Base-by-base conservation (phyloP, 2,113 vertebrate species). In the Scalopus aquaticus region DNA sequence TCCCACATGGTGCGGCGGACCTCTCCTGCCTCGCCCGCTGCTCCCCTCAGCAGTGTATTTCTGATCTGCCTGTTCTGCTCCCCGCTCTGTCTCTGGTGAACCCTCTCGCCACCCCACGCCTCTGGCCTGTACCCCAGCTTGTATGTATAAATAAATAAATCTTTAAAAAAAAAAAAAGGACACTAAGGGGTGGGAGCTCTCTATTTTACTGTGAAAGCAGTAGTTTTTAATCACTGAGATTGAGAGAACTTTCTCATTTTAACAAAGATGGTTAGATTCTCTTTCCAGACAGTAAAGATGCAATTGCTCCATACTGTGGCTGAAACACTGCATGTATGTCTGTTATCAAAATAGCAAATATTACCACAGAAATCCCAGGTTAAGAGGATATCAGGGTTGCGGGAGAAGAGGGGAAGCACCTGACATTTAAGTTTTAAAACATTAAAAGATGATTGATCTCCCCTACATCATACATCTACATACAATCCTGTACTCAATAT, bases 391-490 rank as follows among this genome's bases (percentile, higher is more conserved):
- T 12, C 13, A 32, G 5, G 19, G 26, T 7, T 4, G 30, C 64
- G 44, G 30, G 13, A 86, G 74, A 46, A 8, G 78, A 83, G 60
- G 4, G 32, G 28, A 67, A 85, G 26, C 92, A 86, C 3, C 28
- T 64, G 94, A 37, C 10, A 64, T 46, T 83, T 24, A 86, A 76
- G n/a, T 86, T 42, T 83, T 87, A 82, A 37, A 73, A 46, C 74
- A 79, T 19, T 15, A 0, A 42, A 60, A 86, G 67, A 86, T 30
- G 9, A 3, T 56, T 79, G 28, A 73, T 54, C 77, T 42, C 81
- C 72, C 77, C n/a, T n/a, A 84, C 95, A 88, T 30, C 79, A 88
- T 26, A 51, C 9, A 91, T 56, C 64, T 94, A 93, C 30, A 85
- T 65, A 95, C 12, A 88, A 94, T 88, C 3, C 3, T 96, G 13